Evolutionary conservation across 2,797 vertebrate species (phyloP), one percentile per base, ranked within the genome.

Genomic region (Gymnopithys bicolor): DNA sequence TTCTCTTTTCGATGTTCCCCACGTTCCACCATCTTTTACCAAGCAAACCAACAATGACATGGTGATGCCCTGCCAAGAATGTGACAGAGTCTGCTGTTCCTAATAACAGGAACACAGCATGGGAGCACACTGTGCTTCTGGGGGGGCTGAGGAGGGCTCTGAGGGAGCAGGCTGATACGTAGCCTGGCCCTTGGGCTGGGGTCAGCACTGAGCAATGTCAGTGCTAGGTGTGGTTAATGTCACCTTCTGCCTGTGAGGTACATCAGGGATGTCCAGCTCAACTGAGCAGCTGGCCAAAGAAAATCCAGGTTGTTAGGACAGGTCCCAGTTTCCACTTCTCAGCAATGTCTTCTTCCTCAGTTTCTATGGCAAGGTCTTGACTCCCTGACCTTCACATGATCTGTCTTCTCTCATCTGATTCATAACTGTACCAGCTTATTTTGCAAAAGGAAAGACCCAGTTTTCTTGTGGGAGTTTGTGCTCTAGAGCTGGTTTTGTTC

Each of bases 101-200:
- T 78, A 67, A 32, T 16, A 55, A 11, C 43, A 68, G 52, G 30
- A 78, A 7, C 8, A 16, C 2, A 15, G 23, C 5, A 2, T 43
- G 41, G 30, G 33, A 13, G 10, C 13, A 33, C 27, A 30, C 15
- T 21, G 21, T 53, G 21, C 15, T 52, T 30, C 32, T 82, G 28
- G 41, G 53, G 71, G 70, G 43, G 25, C 35, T 37, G 51, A 69
- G 69, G 35, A 52, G 51, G 28, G 32, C 24, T 88, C 43, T 43
- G 55, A 49, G 35, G 19, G 48, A 28, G 53, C 53, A 35, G 0
- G 1, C 24, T 71, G 9, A 0, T 5, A 6, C 51, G 43, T 32
- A 52, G 48, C 30, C 30, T 52, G 39, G 33, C 17, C 37, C 30
- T 43, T 45, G 74, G 76, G 27, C 43, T 62, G 68, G 41, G 25